A percentile compares a stretch with the other conserved stretches of the same genome.
These are phyloP conservation scores for Polyploca ridens DNA, from an alignment of 2,888 invertebrate species.

Conservation along the genomic window DNA sequence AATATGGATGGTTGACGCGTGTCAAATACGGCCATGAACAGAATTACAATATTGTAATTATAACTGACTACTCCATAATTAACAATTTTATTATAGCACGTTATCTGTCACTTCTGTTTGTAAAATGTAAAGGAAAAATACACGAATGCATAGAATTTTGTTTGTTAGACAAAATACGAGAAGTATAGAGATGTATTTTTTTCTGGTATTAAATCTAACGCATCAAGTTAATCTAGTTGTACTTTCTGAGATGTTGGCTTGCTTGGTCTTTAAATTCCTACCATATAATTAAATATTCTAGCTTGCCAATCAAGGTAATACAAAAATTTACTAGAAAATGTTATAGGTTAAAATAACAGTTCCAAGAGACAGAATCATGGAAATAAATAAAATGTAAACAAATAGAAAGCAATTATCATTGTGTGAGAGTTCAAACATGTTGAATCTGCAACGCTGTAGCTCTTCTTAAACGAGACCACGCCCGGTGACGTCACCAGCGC, in stretches of 20 bases:
- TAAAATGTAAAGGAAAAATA: not conserved
- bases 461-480: constrained; percentile 26
- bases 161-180: not conserved
- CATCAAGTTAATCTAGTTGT: too few relatives aligned
- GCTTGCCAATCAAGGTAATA: too few relatives aligned
- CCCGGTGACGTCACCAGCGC: constrained; percentile 41
- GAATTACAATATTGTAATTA: constrained; percentile 27
- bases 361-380: too few relatives aligned
- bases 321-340: too few relatives aligned
- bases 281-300: too few relatives aligned
- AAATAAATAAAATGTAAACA: not conserved
- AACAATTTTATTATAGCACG: constrained; percentile 1
- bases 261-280: too few relatives aligned
- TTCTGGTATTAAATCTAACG: not conserved
- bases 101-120: constrained; percentile 2
- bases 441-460: not conserved
- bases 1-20: not conserved
- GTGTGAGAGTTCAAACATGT: not conserved
- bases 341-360: too few relatives aligned
- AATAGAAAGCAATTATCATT: not conserved
- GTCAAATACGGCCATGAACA: constrained; percentile 26
- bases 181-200: not conserved
- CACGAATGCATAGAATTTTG: not conserved
- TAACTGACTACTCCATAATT: constrained; percentile 13
- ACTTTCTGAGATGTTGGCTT: not conserved